These are phyloP conservation scores for Montipora capricornis DNA, from an alignment of 64 coral and sea anemone species.

Conservation along the genomic window DNA sequence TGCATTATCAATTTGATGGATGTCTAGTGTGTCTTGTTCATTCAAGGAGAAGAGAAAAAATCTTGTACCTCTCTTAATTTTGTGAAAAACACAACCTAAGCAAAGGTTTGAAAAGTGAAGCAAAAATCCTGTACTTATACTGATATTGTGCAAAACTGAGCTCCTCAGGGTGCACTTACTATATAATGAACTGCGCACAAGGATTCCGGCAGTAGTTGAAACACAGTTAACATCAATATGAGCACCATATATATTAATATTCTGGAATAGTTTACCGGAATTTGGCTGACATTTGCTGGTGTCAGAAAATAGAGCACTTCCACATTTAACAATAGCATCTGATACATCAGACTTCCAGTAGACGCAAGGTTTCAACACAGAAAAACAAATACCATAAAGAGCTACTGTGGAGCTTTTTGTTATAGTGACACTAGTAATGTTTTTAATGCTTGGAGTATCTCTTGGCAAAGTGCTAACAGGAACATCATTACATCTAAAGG, in stretches of 20 bases:
- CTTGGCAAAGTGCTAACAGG: too few relatives aligned
- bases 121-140: slow-evolving; percentile 26
- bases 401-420: too few relatives aligned
- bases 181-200: neutral
- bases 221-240: neutral
- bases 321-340: neutral
- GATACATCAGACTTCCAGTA: too few relatives aligned
- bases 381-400: too few relatives aligned
- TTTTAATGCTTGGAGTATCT: too few relatives aligned
- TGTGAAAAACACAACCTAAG: slow-evolving; percentile 42
- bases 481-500: neutral
- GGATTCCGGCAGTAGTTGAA: neutral
- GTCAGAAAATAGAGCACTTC: neutral
- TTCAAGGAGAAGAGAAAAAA: slow-evolving; percentile 50
- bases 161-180: neutral
- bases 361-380: too few relatives aligned
- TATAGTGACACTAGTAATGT: too few relatives aligned
- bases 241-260: slow-evolving; percentile 41
- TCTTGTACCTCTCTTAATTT: slow-evolving; percentile 38
- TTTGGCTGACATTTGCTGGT: too few relatives aligned
- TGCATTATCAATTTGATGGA: slow-evolving; percentile 2
- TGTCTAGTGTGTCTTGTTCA: slow-evolving; percentile 46
- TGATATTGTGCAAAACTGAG: neutral
- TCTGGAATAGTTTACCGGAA: too few relatives aligned
- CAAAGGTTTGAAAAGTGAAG: slow-evolving; percentile 3